Base-by-base conservation (phyloP, 1,140 invertebrate genomes). In the Drosophila dunni region DNA sequence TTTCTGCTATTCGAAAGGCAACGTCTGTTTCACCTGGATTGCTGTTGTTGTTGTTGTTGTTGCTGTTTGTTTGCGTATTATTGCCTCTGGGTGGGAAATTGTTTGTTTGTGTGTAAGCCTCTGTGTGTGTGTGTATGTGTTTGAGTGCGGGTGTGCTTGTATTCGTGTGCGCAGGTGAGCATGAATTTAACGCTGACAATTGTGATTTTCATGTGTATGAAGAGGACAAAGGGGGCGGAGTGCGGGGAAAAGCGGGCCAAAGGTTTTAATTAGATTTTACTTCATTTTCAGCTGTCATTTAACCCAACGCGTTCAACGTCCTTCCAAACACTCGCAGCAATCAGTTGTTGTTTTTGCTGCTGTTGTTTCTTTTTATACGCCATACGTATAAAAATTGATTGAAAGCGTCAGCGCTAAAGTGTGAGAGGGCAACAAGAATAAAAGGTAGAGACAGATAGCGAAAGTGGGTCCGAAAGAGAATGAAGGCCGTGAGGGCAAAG, bases 201-300 rank as follows among this genome's bases (percentile, higher is more conserved):
- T 84, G 83, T 89, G 84, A 88, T 88, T 88, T 88, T 67, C 56
- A 51, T 69, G 50, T 69, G 66, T 60, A 40, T 67, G 48, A 51
- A 36, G 29, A 42, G 9, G 10, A 7, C 6, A 24, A 29, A 34
- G 65, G 56, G 11, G 40, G 17, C 46, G 33, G 7, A 9, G 33
- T 13, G 38, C 9, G n/a, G 29, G 45, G n/a, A 8, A 15, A 24
- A 15, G 44, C 45, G 57, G 63, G 50, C 57, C 67, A 86, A 70
- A 63, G 67, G 75, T 80, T 89, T 83, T 83, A 88, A 88, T 89
- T 88, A 89, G 83, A 88, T 89, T 88, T 88, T 80, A 69, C 64
- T 80, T 79, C 73, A 83, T 80, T 79, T 77, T 75, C 82, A 69
- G 70, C 67, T 82, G 71, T 82, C 82, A 79, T 70, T 86, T 72